These are phyloP conservation scores for Oncopodura yosiiana DNA, from an alignment of 1,140 invertebrate genomes.

Conservation along the genomic window DNA sequence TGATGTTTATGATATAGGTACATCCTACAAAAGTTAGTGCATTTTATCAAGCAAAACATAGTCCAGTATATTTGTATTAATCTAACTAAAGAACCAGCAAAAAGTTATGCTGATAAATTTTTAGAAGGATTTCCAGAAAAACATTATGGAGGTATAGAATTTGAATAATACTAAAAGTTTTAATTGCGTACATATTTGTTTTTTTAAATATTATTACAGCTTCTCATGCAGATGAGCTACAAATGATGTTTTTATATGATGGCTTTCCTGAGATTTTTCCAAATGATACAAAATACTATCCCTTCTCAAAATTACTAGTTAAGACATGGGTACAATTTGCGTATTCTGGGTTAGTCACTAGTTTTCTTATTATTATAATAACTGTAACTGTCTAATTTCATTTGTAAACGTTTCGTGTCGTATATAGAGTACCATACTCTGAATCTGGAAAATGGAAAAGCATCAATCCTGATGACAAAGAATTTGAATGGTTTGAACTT, in stretches of 20 bases:
- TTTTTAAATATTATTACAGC: background rate
- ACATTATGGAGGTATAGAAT: background rate
- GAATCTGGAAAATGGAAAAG: background rate
- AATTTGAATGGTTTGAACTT: background rate
- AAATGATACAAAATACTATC: slow-evolving; percentile 4
- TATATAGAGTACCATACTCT: no score
- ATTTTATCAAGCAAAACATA: slow-evolving; percentile 1
- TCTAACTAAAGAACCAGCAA: slow-evolving; percentile 2
- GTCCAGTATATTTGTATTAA: slow-evolving; percentile 25
- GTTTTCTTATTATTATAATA: background rate
- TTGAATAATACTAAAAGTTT: background rate
- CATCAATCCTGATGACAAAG: background rate
- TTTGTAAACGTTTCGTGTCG: background rate
- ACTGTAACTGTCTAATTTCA: slow-evolving; percentile 1
- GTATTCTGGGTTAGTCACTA: slow-evolving; percentile 13
- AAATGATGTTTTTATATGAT: slow-evolving; percentile 24
- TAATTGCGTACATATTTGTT: background rate
- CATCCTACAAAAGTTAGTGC: slow-evolving; percentile 6
- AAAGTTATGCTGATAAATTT: slow-evolving; percentile 4
- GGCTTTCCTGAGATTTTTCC: slow-evolving; percentile 18
- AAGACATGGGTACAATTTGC: slow-evolving; percentile 26
- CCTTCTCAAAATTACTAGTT: slow-evolving; percentile 22
- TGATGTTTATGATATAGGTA: background rate
- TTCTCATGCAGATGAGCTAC: slow-evolving; percentile 25
- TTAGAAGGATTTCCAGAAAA: background rate